Base-by-base conservation (phyloP, 1,140 invertebrate species). In the Cotesia typhae region DNA sequence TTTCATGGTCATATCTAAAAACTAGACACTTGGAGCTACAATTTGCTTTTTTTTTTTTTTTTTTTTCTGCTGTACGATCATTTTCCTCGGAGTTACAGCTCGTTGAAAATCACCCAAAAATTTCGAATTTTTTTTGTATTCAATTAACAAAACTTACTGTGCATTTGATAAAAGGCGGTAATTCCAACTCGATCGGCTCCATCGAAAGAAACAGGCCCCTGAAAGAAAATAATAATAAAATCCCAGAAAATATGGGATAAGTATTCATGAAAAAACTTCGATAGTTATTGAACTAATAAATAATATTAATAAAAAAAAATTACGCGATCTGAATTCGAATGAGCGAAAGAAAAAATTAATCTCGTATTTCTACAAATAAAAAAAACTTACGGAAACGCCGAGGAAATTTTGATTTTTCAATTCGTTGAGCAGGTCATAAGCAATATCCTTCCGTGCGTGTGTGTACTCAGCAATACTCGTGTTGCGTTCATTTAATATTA, bases 181-280 rank as follows among this genome's bases (percentile, higher is more conserved):
- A 94, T 92, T 59, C 94, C 94, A 65, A 95, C 90, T 57, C 95
- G 89, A 83, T 96, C 95, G 0, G 94, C 92, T 2, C 94, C 94
- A 76, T 92, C 91, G 79, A 96, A 96, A 0, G 92, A 94, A 0
- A 97, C 91, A 12, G 94, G 94, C 12, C 95, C 95, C 95, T 96
- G 7, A 63, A 57, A 5, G 75, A 72, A 66, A 53, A 52, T 59
- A 41, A 41, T 14, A 14, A 14, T 14, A 14, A 14, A 14, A 14
- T 14, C 14, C 14, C 14, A 4, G 10, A 41, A 41, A 41, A 7
- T 41, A 41, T 10, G 6, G 4, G 1, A 41, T 41, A 41, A 41
- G 41, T 41, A 41, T 41, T 41, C 41, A 41, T 41, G 41, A 41
- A 41, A 41, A 41, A 41, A 41, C 6, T 41, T 41, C 52, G 14